Conservation (phyloP, 2,797 vertebrate species). For the Coilia nasus region DNA sequence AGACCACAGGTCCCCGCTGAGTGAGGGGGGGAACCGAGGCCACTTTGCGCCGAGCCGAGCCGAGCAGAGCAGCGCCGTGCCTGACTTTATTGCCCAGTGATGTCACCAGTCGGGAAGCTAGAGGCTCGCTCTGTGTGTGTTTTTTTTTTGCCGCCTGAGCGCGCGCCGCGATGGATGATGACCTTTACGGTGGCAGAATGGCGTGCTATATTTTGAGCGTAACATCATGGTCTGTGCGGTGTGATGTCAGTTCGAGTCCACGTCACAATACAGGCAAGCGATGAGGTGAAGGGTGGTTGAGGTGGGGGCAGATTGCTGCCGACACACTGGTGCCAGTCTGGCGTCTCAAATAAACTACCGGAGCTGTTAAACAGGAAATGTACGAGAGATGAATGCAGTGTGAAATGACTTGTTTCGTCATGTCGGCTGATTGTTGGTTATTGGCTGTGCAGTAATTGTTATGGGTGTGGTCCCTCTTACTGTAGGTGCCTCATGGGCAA, state of each 20-base stretch:
- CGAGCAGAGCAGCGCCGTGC: not conserved
- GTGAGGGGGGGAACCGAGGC: not conserved
- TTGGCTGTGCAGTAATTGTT: not conserved
- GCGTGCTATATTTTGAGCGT: not conserved
- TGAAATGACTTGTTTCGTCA: not conserved
- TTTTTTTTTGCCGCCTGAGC: not conserved
- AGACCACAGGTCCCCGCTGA: not conserved
- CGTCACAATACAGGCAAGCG: not conserved
- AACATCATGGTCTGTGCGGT: not conserved
- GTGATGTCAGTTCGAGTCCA: not conserved
- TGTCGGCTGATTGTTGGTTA: not conserved
- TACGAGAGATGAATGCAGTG: not conserved
- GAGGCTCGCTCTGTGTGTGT: not conserved
- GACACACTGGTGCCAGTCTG: not conserved
- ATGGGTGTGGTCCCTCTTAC: not conserved
- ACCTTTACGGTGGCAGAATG: not conserved
- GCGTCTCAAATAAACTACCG: not conserved
- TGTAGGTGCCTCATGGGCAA: not conserved
- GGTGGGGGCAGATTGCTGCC: not conserved
- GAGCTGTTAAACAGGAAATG: not conserved
- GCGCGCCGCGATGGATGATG: not conserved
- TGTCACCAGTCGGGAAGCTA: slow-evolving; percentile 1
- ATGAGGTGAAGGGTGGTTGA: too few species aligned
- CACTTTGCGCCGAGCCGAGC: too few species aligned
- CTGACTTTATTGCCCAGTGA: slow-evolving; percentile 4